These are phyloP conservation scores for Colossoma macropomum DNA, from an alignment of 2,113 vertebrate species.

Conservation along the genomic window DNA sequence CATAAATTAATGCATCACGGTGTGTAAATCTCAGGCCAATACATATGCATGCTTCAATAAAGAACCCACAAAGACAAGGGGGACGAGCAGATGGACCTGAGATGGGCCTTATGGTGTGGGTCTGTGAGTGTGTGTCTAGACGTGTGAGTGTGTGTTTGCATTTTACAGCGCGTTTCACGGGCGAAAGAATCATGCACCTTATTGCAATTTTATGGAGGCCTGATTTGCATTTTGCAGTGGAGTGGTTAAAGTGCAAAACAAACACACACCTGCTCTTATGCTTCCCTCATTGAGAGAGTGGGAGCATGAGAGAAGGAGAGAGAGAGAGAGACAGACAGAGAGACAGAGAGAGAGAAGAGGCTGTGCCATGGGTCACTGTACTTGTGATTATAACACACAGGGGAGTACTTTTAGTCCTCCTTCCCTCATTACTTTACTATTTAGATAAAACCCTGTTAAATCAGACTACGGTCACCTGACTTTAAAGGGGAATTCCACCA, in stretches of 20 bases:
- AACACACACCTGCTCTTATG: conserved; percentile 19
- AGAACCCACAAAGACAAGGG: conserved; percentile 58
- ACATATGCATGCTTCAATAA: conserved; percentile 70
- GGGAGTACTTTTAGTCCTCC: conserved; percentile 21
- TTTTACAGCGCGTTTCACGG: conserved; percentile 46
- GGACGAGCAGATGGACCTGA: conserved; percentile 58
- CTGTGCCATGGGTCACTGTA: not conserved
- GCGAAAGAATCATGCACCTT: conserved; percentile 54
- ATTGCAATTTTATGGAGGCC: conserved; percentile 68
- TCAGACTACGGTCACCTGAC: not conserved
- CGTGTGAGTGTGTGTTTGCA: conserved; percentile 13
- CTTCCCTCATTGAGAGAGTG: not conserved
- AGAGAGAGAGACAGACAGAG: not conserved
- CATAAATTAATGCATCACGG: conserved; percentile 72
- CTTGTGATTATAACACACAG: not conserved
- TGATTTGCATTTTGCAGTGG: conserved; percentile 70
- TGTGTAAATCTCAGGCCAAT: conserved; percentile 65
- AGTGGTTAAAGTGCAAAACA: conserved; percentile 64
- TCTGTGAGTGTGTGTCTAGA: not conserved
- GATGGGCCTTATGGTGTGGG: conserved; percentile 35
- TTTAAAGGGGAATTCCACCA: not conserved
- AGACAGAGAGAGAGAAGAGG: not conserved
- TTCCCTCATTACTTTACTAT: conserved; percentile 20
- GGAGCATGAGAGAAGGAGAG: conserved; percentile 7
- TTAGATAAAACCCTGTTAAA: conserved; percentile 26